These are phyloP conservation scores for Dexiosoma caninum DNA, from an alignment of 2,888 invertebrate genomes.

Conservation along the genomic window DNA sequence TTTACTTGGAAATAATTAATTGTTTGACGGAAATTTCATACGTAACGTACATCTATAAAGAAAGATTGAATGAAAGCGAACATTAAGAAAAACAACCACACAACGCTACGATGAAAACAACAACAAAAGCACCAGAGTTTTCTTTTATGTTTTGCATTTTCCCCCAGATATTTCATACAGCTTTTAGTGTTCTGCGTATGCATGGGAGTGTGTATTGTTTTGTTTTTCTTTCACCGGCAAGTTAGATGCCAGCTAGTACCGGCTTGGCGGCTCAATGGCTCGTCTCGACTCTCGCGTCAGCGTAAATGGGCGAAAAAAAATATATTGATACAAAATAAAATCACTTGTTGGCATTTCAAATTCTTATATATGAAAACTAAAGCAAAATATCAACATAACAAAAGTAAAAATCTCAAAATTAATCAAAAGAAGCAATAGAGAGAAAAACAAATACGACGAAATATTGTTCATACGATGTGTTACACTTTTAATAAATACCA, in stretches of 20 bases:
- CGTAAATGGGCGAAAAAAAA: constrained; percentile 9
- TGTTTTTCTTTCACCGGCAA: constrained; percentile 70
- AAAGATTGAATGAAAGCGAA: constrained; percentile 20
- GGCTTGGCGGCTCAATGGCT: constrained; percentile 75
- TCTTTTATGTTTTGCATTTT: constrained; percentile 35
- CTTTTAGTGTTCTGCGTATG: constrained; percentile 9
- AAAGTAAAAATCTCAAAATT: neutral
- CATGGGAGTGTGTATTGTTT: constrained; percentile 19
- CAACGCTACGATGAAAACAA: neutral
- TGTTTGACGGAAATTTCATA: constrained; percentile 22
- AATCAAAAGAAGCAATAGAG: neutral
- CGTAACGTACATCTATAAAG: neutral
- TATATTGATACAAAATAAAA: neutral
- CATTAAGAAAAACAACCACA: constrained; percentile 10
- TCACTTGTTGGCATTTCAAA: constrained; percentile 21
- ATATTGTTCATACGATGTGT: constrained; percentile 34
- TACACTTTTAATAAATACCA: neutral
- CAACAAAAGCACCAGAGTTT: constrained; percentile 9
- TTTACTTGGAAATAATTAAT: constrained; percentile 27
- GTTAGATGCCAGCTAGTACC: constrained; percentile 69
- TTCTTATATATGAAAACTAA: neutral
- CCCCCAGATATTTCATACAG: constrained; percentile 15
- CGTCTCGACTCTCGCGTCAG: constrained; percentile 70
- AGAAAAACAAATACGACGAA: neutral
- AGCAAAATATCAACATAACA: neutral